Base-by-base conservation (phyloP, 2,113 vertebrate genomes). In the Maccullochella peelii region DNA sequence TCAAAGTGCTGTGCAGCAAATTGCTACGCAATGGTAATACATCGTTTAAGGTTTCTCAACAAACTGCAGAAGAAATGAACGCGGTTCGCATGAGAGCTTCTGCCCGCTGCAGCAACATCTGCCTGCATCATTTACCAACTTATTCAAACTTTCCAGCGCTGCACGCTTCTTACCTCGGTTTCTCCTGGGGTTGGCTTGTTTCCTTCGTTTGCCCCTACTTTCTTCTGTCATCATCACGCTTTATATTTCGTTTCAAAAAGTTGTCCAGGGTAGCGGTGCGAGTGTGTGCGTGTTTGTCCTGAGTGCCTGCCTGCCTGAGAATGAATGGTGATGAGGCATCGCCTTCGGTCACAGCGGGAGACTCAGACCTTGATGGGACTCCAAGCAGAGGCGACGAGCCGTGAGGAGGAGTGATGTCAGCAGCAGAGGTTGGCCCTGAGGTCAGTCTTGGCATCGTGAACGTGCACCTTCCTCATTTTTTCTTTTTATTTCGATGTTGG, bases 181-280 rank as follows among this genome's bases (percentile, higher is more conserved):
- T 25, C 95, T 95, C 84, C 92, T 93, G 14, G 96, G 96, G 91
- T 96, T 96, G 74, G 95, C 95, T 92, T 96, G 96, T 83, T 96
- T 96, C 88, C 96, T 94, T 12, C 96, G 95, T 77, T 96, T 96
- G 42, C 95, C 95, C 83, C 95, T 79, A 57, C 92, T 95, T 89
- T 95, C 95, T 85, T 96, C 96, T 47, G 95, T 90, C 96, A 96
- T 96, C 86, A 50, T 91, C 73, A 12, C 85, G 71, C 70, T 63
- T 70, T 74, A 61, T 74, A 61, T 40, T 36, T 73, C 30, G 58
- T 47, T 21, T 52, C 16, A 25, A 75, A 79, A 84, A 77, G 84
- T 63, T 9, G 85, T 87, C 90, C 89, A 16, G 55, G 62, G 68
- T 9, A 73, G 82, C 80, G 79, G 54, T 38, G 88, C 59, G 86